Evolutionary conservation across 2,113 vertebrate species (phyloP).

Genomic region (Melanerpes formicivorus): DNA sequence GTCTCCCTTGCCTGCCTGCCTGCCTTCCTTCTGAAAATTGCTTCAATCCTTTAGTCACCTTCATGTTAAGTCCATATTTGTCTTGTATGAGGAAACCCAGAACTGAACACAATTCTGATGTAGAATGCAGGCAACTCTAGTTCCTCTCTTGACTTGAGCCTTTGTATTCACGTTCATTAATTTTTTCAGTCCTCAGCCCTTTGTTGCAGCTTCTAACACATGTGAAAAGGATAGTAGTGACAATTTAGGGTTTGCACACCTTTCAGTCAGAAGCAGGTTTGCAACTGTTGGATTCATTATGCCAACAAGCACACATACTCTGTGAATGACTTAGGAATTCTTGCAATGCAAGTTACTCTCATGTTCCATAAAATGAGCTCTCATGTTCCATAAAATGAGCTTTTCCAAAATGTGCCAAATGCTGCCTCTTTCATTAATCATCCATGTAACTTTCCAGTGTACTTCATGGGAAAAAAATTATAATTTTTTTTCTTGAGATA

Average conservation of each 20-base stretch:
- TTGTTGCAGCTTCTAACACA: not conserved
- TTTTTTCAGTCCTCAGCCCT: not conserved
- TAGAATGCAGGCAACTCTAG: not conserved
- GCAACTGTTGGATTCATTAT: not conserved
- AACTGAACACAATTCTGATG: not conserved
- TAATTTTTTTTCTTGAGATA: not conserved
- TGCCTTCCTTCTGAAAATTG: not conserved
- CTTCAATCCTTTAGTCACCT: not conserved
- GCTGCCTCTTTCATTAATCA: not conserved
- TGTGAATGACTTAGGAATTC: not conserved
- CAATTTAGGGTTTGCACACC: not conserved
- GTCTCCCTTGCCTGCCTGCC: not conserved
- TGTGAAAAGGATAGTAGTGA: not conserved
- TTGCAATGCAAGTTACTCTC: not conserved
- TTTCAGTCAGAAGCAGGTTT: not conserved
- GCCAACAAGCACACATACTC: not conserved
- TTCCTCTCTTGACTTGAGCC: not conserved
- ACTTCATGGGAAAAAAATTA: not conserved
- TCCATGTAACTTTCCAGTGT: not conserved
- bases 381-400: not conserved
- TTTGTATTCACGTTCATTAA: not conserved
- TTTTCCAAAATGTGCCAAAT: not conserved
- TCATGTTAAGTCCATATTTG: not conserved
- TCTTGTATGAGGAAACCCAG: fast-evolving
- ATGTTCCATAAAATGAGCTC: not conserved